phyloP scores from a whole-genome alignment of 2,888 invertebrate genomes.

The Heliothis peltigera region DNA sequence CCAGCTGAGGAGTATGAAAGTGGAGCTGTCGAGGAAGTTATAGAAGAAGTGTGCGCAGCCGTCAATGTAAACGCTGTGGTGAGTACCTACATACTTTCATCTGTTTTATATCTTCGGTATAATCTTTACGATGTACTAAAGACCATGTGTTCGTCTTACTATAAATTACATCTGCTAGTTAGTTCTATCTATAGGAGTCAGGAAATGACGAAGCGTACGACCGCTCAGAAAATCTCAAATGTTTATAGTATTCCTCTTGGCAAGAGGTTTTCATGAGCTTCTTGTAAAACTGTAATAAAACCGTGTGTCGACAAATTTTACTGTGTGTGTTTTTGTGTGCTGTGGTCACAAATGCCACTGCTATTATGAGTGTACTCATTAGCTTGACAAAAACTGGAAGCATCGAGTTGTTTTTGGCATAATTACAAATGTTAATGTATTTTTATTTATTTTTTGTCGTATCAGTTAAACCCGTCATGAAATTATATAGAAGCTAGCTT shows the following conservation, averaged over 20 bases:
- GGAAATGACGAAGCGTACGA: slow-evolving; percentile 39
- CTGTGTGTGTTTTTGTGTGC: background rate
- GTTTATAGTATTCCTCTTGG: slow-evolving; percentile 40
- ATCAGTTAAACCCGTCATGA: too few species aligned
- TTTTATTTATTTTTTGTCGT: too few species aligned
- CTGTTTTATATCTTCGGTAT: slow-evolving; percentile 27
- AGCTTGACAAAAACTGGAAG: background rate
- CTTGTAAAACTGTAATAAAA: slow-evolving; percentile 17
- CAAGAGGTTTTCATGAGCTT: slow-evolving; percentile 35
- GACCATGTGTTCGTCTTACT: slow-evolving; percentile 29
- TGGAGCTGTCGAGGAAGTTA: slow-evolving; percentile 83
- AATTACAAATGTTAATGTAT: too few species aligned
- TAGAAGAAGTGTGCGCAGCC: slow-evolving; percentile 83
- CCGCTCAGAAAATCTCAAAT: slow-evolving; percentile 11
- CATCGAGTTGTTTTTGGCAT: background rate
- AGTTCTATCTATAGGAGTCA: slow-evolving; percentile 33
- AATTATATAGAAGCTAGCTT: too few species aligned
- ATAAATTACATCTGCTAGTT: slow-evolving; percentile 13
- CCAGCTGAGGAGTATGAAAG: slow-evolving; percentile 85
- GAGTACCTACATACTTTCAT: slow-evolving; percentile 68
- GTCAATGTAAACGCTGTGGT: slow-evolving; percentile 84
- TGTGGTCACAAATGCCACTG: background rate
- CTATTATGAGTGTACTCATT: background rate
- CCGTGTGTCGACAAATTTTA: background rate
- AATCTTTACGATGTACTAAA: slow-evolving; percentile 40